These are phyloP conservation scores for Hydrolagus colliei DNA, from an alignment of 2,797 vertebrate species.

Conservation along the genomic window DNA sequence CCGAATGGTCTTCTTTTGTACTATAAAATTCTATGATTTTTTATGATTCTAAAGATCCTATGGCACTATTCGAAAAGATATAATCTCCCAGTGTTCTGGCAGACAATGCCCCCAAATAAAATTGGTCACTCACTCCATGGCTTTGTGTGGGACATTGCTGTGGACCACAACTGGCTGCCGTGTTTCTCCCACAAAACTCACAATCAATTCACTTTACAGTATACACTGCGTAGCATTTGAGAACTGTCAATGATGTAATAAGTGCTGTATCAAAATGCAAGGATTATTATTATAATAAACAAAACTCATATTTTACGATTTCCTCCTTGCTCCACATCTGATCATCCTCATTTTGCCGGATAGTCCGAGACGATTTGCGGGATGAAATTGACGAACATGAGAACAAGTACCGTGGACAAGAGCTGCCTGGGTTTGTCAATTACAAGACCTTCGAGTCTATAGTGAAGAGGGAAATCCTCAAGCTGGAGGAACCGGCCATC, in stretches of 20 bases:
- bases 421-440: constrained; percentile 73
- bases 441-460: constrained; percentile 73
- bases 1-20: too few relatives aligned
- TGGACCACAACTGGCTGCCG: too few relatives aligned
- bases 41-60: too few relatives aligned
- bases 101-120: too few relatives aligned
- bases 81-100: too few relatives aligned
- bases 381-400: constrained; percentile 52
- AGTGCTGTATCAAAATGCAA: neutral
- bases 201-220: too few relatives aligned
- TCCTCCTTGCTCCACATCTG: neutral
- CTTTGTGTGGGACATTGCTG: too few relatives aligned
- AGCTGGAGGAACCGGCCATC: constrained; percentile 67
- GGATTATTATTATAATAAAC: too few relatives aligned
- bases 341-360: constrained; percentile 40
- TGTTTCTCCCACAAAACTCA: too few relatives aligned
- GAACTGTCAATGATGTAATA: neutral
- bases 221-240: neutral
- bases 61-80: too few relatives aligned
- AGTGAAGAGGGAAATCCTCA: constrained; percentile 58
- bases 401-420: constrained; percentile 62
- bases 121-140: too few relatives aligned
- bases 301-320: neutral
- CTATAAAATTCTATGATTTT: too few relatives aligned
- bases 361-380: constrained; percentile 49